Conservation (phyloP, 1,140 invertebrate species). For the Caenorhabditis remanei region DNA sequence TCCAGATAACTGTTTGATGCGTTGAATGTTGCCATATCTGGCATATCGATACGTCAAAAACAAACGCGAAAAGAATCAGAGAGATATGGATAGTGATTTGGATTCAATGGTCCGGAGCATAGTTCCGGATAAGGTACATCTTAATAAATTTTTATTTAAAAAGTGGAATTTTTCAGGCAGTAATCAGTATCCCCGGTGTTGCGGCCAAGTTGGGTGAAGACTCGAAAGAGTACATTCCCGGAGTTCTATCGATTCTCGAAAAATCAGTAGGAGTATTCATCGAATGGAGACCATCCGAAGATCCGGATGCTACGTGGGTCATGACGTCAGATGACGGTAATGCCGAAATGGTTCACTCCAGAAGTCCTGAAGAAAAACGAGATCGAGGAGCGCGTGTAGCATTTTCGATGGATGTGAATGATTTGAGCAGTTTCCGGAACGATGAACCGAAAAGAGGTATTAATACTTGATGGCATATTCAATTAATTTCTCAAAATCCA, state of each 20-base stretch:
- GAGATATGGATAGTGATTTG: slow-evolving; percentile 59
- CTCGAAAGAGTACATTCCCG: slow-evolving; percentile 49
- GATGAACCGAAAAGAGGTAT: slow-evolving; percentile 66
- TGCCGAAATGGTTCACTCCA: slow-evolving; percentile 4
- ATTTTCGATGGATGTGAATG: slow-evolving; percentile 67
- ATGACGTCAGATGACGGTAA: slow-evolving; percentile 58
- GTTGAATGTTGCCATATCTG: slow-evolving; percentile 62
- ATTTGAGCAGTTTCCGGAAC: slow-evolving; percentile 64
- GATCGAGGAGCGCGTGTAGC: slow-evolving; percentile 1
- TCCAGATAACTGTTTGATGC: background rate
- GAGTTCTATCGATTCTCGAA: slow-evolving; percentile 58
- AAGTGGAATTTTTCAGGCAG: slow-evolving; percentile 9
- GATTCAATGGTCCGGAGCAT: slow-evolving; percentile 50
- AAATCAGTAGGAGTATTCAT: slow-evolving; percentile 67
- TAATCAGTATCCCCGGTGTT: slow-evolving; percentile 36
- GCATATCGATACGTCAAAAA: slow-evolving; percentile 62
- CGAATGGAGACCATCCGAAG: slow-evolving; percentile 66
- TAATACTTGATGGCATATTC: too few species aligned
- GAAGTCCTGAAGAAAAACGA: slow-evolving; percentile 13
- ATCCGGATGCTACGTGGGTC: slow-evolving; percentile 60
- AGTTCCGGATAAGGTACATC: slow-evolving; percentile 50
- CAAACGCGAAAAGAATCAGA: slow-evolving; percentile 54
- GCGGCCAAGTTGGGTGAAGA: slow-evolving; percentile 46
- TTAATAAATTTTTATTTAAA: slow-evolving; percentile 1
- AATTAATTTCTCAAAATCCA: slow-evolving; percentile 1